These are phyloP conservation scores for Drosophila parvula DNA, from an alignment of 1,140 invertebrate species.

Conservation along the genomic window DNA sequence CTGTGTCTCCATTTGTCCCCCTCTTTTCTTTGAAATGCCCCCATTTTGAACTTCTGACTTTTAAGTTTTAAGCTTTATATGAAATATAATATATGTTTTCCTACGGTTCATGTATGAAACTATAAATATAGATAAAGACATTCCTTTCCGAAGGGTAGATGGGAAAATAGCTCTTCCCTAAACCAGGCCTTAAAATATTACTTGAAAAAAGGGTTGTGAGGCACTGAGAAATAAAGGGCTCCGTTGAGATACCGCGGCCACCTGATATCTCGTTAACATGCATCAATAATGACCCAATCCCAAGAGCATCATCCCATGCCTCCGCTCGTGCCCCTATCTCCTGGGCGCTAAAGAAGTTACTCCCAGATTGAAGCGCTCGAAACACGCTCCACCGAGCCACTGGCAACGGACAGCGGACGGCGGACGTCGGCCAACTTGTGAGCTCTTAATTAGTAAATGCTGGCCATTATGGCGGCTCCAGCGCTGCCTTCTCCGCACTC, in stretches of 20 bases:
- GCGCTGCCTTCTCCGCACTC: background rate
- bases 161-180: background rate
- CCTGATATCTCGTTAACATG: conserved; percentile 79
- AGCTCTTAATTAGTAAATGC: conserved; percentile 81
- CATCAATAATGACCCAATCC: conserved; percentile 69
- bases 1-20: background rate
- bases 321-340: background rate
- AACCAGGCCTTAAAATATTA: background rate
- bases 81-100: conserved; percentile 12
- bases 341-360: conserved; percentile 20
- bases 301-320: conserved; percentile 13
- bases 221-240: conserved; percentile 21
- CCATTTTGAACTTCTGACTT: background rate
- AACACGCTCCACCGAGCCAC: conserved; percentile 60
- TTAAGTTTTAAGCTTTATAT: conserved; percentile 2
- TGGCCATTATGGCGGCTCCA: conserved; percentile 74
- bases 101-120: background rate
- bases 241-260: conserved; percentile 42
- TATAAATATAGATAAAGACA: background rate
- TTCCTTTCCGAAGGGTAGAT: background rate
- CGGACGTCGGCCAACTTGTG: conserved; percentile 57
- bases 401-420: conserved; percentile 32
- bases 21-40: background rate
- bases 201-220: conserved; percentile 4
- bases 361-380: conserved; percentile 57